Evolutionary conservation across 2,113 vertebrate genomes (phyloP), one percentile per base, ranked within the genome.

Genomic region (Hypanus sabinus): DNA sequence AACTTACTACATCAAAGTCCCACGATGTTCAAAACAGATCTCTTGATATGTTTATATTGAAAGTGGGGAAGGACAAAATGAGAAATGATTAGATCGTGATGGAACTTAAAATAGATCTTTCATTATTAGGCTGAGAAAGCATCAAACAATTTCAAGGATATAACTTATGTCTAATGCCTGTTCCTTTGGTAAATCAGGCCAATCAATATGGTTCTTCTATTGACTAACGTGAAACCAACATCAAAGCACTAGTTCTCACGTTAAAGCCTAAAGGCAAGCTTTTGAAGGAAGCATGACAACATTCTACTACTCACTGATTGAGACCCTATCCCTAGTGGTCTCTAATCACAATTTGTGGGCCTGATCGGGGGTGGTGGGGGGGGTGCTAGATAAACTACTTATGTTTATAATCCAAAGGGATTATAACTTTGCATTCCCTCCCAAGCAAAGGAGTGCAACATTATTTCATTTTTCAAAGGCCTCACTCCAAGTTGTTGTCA

Each of bases 101-200:
- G 27, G 57, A 27, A 88, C 83, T 62, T 88, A 62, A 88, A 88
- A 88, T 88, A 27, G 22, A 88, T 90, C 14, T 33, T 65, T 90
- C 85, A 65, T 68, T n/a, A 68, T 90, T 90, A 90, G 65, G 27
- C n/a, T 27, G 11, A 62, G 83, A 22, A 46, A 81, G 79, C 30
- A 88, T 20, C 55, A 85, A 90, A 65, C 30, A 68, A 24, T 18
- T 88, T 90, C 27, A 90, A 62, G 62, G n/a, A n/a, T 90, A 16
- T 27, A 90, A 33, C 60, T 33, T 33, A 20, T 90, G 8, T 16
- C 62, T n/a, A 88, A 22, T 90, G n/a, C 60, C 85, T 22, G 30
- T 14, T 90, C 60, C 30, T 18, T 7, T 20, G 30, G 16, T 16
- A 65, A 90, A 90, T 90, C 62, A 90, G 60, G 16, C 14, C 60